phyloP scores from a whole-genome alignment of 2,113 vertebrate species.

The Psammodynastes pulverulentus region DNA sequence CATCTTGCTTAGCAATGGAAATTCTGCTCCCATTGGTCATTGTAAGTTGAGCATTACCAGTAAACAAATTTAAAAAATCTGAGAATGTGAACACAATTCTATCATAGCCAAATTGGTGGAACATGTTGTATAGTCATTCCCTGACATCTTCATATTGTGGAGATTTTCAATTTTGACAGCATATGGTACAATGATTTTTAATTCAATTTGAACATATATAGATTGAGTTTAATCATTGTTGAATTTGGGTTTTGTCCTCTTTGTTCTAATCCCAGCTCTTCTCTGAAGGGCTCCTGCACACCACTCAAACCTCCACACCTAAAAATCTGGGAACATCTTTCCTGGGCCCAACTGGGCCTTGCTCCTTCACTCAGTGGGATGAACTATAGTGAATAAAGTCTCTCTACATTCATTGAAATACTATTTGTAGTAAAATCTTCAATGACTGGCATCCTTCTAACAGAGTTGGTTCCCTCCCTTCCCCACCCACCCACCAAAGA shows the following conservation, averaged over 20 bases:
- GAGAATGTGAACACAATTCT: neutral
- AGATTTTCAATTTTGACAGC: neutral
- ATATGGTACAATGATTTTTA: neutral
- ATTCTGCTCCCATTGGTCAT: neutral
- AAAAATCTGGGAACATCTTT: neutral
- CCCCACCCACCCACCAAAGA: neutral
- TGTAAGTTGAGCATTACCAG: neutral
- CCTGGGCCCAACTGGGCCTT: neutral
- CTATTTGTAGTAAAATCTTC: neutral
- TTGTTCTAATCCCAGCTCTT: neutral
- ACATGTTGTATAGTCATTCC: neutral
- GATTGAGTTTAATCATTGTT: neutral
- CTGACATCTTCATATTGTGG: neutral
- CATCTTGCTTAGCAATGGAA: neutral
- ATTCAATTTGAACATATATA: neutral
- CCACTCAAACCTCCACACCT: neutral
- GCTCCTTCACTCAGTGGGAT: neutral
- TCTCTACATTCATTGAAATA: neutral
- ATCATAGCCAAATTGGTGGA: neutral
- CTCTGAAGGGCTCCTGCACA: neutral
- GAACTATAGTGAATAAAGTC: neutral
- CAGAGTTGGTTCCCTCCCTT: neutral
- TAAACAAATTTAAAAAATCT: neutral
- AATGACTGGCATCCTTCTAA: neutral
- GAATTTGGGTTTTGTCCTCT: neutral